These are phyloP conservation scores for Baccha elongata DNA, from an alignment of 2,888 invertebrate species.

Conservation along the genomic window DNA sequence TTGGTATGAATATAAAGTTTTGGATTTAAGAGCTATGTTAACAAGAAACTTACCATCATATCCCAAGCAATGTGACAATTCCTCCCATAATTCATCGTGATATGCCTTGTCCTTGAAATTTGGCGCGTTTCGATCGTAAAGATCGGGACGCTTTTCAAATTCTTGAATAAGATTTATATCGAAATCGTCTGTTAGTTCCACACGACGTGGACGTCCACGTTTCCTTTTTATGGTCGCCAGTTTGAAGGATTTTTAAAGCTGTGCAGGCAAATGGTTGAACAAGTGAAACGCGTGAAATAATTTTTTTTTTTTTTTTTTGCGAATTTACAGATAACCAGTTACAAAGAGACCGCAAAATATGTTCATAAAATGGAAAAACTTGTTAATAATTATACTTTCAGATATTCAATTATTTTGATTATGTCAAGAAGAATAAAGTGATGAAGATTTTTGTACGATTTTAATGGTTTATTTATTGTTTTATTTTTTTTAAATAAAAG, in stretches of 20 bases:
- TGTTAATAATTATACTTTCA: too few species aligned
- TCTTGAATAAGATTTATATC: conserved; percentile 76
- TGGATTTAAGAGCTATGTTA: neutral
- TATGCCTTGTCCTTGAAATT: conserved; percentile 76
- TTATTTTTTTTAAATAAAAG: too few species aligned
- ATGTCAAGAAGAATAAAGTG: too few species aligned
- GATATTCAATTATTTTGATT: too few species aligned
- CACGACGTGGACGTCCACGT: conserved; percentile 76
- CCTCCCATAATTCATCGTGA: conserved; percentile 76
- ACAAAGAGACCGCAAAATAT: neutral
- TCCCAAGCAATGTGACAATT: conserved; percentile 75
- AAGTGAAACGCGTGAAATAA: neutral
- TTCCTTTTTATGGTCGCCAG: conserved; percentile 75
- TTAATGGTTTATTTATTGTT: too few species aligned
- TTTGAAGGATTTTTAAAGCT: conserved; percentile 33
- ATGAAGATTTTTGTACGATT: too few species aligned
- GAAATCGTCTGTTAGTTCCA: conserved; percentile 75
- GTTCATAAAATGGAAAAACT: neutral
- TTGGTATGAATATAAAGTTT: neutral
- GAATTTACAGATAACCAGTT: neutral
- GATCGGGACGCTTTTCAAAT: conserved; percentile 76
- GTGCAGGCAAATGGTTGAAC: neutral
- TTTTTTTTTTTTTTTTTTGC: neutral
- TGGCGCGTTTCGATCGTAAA: conserved; percentile 76
- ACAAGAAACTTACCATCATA: conserved; percentile 72